phyloP scores from a whole-genome alignment of 2,888 invertebrate genomes.

The Heteropelma amictum region DNA sequence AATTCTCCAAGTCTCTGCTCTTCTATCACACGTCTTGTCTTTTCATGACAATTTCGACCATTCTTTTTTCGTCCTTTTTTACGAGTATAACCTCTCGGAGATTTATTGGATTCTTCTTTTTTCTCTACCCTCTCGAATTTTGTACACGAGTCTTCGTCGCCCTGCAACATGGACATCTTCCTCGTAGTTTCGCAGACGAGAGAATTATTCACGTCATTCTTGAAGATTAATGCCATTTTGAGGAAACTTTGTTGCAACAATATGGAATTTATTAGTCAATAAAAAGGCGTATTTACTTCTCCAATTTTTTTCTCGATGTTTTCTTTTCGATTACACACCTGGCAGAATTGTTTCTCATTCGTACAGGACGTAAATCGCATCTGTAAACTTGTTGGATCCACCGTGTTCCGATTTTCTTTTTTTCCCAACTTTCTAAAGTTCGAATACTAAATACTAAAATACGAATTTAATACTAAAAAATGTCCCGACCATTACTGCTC shows the following conservation, averaged over 20 bases:
- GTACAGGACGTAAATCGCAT: too few relatives aligned
- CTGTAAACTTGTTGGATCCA: too few relatives aligned
- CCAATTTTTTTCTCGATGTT: too few relatives aligned
- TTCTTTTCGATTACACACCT: too few relatives aligned
- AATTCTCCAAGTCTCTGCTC: constrained; percentile 16
- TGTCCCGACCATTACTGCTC: background rate
- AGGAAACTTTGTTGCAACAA: too few relatives aligned
- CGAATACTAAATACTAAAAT: background rate
- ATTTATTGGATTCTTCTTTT: constrained; percentile 36
- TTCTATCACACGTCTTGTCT: background rate
- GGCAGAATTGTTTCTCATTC: too few relatives aligned
- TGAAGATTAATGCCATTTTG: too few relatives aligned
- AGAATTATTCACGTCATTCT: constrained; percentile 33
- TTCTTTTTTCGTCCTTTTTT: constrained; percentile 16
- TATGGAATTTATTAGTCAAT: too few relatives aligned
- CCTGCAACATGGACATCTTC: background rate
- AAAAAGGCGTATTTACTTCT: too few relatives aligned
- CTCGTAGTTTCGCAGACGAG: background rate
- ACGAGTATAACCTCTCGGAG: constrained; percentile 4
- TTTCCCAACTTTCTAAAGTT: too few relatives aligned
- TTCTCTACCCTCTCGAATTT: constrained; percentile 38
- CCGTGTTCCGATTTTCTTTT: too few relatives aligned
- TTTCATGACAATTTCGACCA: constrained; percentile 11
- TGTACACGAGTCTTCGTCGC: constrained; percentile 37
- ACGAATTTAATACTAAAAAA: background rate